Evolutionary conservation across 92 coral and sea anemone genomes (phyloP), one percentile per base, ranked within the genome.

Genomic region (Porites rus): DNA sequence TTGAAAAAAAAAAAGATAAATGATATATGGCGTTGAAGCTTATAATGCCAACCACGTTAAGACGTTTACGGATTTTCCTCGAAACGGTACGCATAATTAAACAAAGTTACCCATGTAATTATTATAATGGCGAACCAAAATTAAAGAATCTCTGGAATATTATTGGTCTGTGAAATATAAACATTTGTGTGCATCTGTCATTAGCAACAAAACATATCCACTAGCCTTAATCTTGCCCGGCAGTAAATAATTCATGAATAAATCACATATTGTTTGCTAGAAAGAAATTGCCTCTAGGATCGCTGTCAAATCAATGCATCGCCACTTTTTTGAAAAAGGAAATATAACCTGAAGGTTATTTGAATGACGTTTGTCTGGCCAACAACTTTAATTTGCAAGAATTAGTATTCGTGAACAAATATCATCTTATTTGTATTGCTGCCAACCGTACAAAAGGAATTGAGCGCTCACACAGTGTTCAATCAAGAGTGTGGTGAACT

Each of bases 111-210:
- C 62, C 70, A 51, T 24, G 56, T 31, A 83, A 83, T 83, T 62
- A 51, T 52, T 12, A 9, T 54, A 54, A 54, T 54, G 61, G 16
- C 0, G 61, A 14, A 56, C 13, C 10, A 54, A 13, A 13, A 54
- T n/a, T 10, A 31, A 61, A 63, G 18, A 22, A 0, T 43, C 58
- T 6, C 72, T 21, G 31, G 53, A 17, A 20, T 31, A 21, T 51
- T 19, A 81, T 70, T 81, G 86, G 86, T n/a, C 13, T 4, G 19
- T 28, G 38, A 16, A 69, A 11, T 19, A 3, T 3, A 53, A 80
- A 18, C 59, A 81, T 10, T 54, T 0, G 53, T 81, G n/a, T 19
- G 31, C 86, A 69, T 67, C 86, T 81, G 86, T 81, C 77, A 70
- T 25, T 25, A 7, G 18, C 4, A 52, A 24, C 75, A 80, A 80